Percentiles rank a stretch among this genome's conserved stretches.
Conservation (phyloP, 37 sponge, comb jelly and placozoan species). For the Aplysina aerophoba region DNA sequence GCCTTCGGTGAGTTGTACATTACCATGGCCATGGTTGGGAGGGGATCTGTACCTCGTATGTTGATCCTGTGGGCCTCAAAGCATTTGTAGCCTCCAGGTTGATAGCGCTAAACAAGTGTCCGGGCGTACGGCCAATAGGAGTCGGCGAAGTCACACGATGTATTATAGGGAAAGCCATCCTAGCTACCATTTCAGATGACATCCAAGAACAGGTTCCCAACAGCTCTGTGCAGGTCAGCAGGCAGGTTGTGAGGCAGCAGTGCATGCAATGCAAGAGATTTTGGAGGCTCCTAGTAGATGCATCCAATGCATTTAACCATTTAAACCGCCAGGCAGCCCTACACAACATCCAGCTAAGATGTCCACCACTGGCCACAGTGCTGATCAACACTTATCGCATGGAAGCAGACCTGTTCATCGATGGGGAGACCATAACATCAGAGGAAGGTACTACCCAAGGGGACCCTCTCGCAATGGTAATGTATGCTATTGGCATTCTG, state of each 20-base stretch:
- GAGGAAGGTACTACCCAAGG: slow-evolving; percentile 62
- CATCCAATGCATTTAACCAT: slow-evolving; percentile 41
- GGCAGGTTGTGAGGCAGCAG: slow-evolving; percentile 9
- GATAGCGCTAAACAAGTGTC: too few species aligned
- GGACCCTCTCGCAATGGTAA: slow-evolving; percentile 44
- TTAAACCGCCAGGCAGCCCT: slow-evolving; percentile 47
- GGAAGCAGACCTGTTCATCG: slow-evolving; percentile 18
- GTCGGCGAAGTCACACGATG: too few species aligned
- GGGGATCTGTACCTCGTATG: too few species aligned
- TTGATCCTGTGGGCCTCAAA: too few species aligned
- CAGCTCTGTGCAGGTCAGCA: too few species aligned
- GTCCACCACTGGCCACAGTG: slow-evolving; percentile 33
- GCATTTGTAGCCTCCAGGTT: too few species aligned
- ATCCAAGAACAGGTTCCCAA: too few species aligned
- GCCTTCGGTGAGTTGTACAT: too few species aligned
- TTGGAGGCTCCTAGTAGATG: slow-evolving; percentile 1
- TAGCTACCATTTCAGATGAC: too few species aligned
- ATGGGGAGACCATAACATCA: slow-evolving; percentile 48
- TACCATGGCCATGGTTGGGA: too few species aligned
- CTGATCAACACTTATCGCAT: slow-evolving; percentile 37
- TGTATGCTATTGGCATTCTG: slow-evolving; percentile 49
- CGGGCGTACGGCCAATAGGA: too few species aligned
- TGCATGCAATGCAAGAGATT: slow-evolving; percentile 4
- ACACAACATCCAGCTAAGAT: slow-evolving; percentile 33
- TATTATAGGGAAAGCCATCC: too few species aligned